Conservation (phyloP, 1,140 invertebrate species). For the Cylas formicarius region DNA sequence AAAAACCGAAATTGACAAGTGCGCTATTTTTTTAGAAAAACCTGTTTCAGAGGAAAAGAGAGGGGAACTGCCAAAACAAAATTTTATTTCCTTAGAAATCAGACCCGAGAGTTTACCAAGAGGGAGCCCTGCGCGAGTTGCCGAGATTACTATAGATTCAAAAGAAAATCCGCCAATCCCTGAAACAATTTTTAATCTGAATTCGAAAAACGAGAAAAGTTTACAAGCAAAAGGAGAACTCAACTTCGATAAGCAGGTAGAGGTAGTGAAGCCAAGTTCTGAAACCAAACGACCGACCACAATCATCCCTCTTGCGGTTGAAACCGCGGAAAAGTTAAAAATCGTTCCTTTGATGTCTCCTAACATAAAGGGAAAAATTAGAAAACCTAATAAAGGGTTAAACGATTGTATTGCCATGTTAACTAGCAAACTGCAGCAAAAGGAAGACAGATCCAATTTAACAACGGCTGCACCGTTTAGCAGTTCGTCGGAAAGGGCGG, state of each 20-base stretch:
- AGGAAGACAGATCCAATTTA: slow-evolving; percentile 16
- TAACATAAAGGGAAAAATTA: slow-evolving; percentile 39
- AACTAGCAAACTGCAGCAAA: slow-evolving; percentile 42
- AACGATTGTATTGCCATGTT: slow-evolving; percentile 52
- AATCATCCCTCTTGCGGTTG: slow-evolving; percentile 14
- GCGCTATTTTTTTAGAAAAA: slow-evolving; percentile 34
- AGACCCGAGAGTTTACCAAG: slow-evolving; percentile 16
- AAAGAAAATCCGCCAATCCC: slow-evolving; percentile 23
- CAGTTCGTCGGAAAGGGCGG: slow-evolving; percentile 8
- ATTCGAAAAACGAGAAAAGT: slow-evolving; percentile 24
- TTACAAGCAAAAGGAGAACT: slow-evolving; percentile 26
- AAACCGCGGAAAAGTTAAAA: slow-evolving; percentile 23
- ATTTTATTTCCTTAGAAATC: slow-evolving; percentile 17
- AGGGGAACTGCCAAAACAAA: slow-evolving; percentile 1
- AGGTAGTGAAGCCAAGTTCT: too few species aligned
- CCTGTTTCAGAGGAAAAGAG: not conserved
- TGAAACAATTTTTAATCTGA: slow-evolving; percentile 27
- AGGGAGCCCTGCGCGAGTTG: slow-evolving; percentile 21
- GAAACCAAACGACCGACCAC: not conserved
- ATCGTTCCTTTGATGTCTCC: slow-evolving; percentile 19
- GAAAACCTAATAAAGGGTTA: slow-evolving; percentile 39
- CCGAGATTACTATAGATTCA: slow-evolving; percentile 12
- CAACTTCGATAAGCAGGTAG: slow-evolving; percentile 9
- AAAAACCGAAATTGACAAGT: slow-evolving; percentile 5
- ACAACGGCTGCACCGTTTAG: slow-evolving; percentile 15